Evolutionary conservation across 2,113 vertebrate genomes (phyloP).

Genomic region (Onychostruthus taczanowskii): DNA sequence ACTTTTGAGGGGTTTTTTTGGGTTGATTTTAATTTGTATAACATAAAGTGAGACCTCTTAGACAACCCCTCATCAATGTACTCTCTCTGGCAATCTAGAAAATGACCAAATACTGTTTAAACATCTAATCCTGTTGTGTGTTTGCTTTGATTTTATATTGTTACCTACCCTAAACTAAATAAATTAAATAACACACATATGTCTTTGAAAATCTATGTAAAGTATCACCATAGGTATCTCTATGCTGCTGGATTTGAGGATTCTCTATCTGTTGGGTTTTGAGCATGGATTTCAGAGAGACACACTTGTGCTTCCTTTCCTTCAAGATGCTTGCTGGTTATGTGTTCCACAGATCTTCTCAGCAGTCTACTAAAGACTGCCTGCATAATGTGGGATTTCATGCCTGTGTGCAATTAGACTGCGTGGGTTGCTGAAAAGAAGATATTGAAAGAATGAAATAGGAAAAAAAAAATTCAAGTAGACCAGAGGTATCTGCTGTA

Average conservation of each 20-base stretch:
- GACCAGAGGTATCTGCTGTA: not conserved
- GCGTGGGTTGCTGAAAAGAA: not conserved
- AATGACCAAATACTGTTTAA: not conserved
- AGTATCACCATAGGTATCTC: not conserved
- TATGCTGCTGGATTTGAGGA: not conserved
- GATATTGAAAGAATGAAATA: not conserved
- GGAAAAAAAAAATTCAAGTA: not conserved
- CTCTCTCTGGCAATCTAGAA: not conserved
- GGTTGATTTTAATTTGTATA: not conserved
- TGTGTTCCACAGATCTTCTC: not conserved
- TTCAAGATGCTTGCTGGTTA: not conserved
- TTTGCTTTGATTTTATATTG: not conserved
- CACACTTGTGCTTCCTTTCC: not conserved
- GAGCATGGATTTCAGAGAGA: not conserved
- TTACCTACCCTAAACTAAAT: not conserved
- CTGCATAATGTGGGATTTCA: not conserved
- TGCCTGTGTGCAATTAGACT: not conserved
- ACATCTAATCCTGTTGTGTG: not conserved
- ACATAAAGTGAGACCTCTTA: not conserved
- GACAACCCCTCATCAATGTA: not conserved
- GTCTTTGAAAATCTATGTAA: not conserved
- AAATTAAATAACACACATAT: not conserved
- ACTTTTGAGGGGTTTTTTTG: fast-evolving
- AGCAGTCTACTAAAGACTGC: not conserved
- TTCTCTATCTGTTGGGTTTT: not conserved